phyloP scores from a whole-genome alignment of 2,113 vertebrate species.

The Elachura formosa region DNA sequence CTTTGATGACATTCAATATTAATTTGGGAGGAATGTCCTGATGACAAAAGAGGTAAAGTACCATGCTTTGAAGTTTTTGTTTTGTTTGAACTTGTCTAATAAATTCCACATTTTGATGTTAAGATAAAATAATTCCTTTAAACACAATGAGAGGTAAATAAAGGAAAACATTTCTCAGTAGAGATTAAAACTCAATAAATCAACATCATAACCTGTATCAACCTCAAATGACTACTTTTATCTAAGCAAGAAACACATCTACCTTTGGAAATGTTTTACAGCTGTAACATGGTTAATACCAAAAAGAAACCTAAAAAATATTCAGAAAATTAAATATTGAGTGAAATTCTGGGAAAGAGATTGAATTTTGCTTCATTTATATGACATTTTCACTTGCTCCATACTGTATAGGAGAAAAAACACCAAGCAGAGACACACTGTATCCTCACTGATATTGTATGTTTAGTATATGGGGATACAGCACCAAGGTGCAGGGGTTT shows the following conservation, averaged over 20 bases:
- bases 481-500: not conserved
- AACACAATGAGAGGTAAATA: not conserved
- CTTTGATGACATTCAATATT: not conserved
- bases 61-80: not conserved
- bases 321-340: not conserved
- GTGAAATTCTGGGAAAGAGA: not conserved
- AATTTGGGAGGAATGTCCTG: not conserved
- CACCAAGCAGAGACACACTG: not conserved
- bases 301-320: not conserved
- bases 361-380: not conserved
- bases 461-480: not conserved
- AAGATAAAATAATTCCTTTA: not conserved
- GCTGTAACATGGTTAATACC: not conserved
- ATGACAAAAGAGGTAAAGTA: not conserved
- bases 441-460: not conserved
- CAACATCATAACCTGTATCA: not conserved
- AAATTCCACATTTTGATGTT: not conserved
- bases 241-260: not conserved
- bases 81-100: not conserved
- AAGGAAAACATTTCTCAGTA: not conserved
- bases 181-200: not conserved
- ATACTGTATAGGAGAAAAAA: not conserved
- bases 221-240: not conserved
- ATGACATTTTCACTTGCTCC: not conserved
- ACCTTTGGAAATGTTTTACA: not conserved